Base-by-base conservation (phyloP, 2,888 invertebrate species). In the Pyrocoelia pectoralis region DNA sequence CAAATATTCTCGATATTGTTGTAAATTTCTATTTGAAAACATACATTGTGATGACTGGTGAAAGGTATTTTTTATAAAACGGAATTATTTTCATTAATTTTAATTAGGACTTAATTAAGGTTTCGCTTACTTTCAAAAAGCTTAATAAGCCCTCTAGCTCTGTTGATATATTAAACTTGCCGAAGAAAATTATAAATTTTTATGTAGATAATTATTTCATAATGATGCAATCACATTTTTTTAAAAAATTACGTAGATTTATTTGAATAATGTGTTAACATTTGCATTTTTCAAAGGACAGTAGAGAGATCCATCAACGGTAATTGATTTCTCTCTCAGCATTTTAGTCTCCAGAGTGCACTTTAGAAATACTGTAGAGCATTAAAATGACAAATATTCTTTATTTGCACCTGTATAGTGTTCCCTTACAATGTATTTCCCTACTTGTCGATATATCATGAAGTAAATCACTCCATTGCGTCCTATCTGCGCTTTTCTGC, bases 311-410 rank as follows among this genome's bases (percentile, higher is more conserved):
- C 46, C 46, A 46, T 46, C 46, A 15, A 18, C 17, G 10, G 46
- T 61, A 61, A 61, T 61, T 56, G 56, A 56, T 61, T 61, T 56
- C 49, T 53, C 55, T 55, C 52, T 41, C 53, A 33, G 53, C 53
- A 38, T 46, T 51, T 56, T 56, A 56, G 49, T 61, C 61, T 51
- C 61, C 13, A 8, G 56, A 51, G 61, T 52, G 56, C 61, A 53
- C 49, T 63, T 59, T 59, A 59, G 48, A 55, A 43, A 43, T 50
- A 59, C 55, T 41, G 51, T 56, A 19, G 38, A 46, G 43, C 55
- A 59, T 64, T 64, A 64, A 64, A 64, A 64, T 64, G 64, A 65
- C 61, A 61, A 65, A 65, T 46, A 60, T 40, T 60, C 65, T 65
- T 60, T 60, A 60, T 65, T 65, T 56, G 60, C 56, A 65, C 56